These are phyloP conservation scores for Rhynchonema sp. DNA, from an alignment of 2,888 invertebrate genomes.

Conservation along the genomic window DNA sequence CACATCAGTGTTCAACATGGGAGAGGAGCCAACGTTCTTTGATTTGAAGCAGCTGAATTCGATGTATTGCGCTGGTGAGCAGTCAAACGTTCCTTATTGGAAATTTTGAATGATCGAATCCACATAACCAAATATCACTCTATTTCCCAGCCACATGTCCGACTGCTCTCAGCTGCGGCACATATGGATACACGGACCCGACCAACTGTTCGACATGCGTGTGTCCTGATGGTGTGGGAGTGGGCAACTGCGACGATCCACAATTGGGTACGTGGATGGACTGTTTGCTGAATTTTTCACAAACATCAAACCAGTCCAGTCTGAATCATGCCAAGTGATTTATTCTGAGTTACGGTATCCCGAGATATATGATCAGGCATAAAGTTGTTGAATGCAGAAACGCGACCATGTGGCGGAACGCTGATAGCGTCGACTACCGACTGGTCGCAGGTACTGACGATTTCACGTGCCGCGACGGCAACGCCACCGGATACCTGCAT, in stretches of 20 bases:
- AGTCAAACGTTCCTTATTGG: too few relatives aligned
- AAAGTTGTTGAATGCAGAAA: not conserved
- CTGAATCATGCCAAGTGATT: too few relatives aligned
- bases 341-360: not conserved
- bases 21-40: not conserved
- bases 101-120: not conserved
- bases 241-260: not conserved
- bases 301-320: too few relatives aligned
- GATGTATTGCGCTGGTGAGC: not conserved
- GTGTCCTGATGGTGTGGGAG: not conserved
- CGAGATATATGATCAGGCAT: not conserved
- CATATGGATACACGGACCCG: not conserved
- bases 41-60: not conserved
- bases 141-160: too few relatives aligned
- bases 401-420: not conserved
- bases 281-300: too few relatives aligned
- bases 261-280: not conserved
- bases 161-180: not conserved
- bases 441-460: not conserved
- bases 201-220: not conserved
- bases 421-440: not conserved
- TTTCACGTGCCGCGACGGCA: not conserved
- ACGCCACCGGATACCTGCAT: not conserved
- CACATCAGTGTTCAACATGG: not conserved
- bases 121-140: not conserved